These are phyloP conservation scores for Clinocottus analis DNA, from an alignment of 2,113 vertebrate genomes.

Conservation along the genomic window DNA sequence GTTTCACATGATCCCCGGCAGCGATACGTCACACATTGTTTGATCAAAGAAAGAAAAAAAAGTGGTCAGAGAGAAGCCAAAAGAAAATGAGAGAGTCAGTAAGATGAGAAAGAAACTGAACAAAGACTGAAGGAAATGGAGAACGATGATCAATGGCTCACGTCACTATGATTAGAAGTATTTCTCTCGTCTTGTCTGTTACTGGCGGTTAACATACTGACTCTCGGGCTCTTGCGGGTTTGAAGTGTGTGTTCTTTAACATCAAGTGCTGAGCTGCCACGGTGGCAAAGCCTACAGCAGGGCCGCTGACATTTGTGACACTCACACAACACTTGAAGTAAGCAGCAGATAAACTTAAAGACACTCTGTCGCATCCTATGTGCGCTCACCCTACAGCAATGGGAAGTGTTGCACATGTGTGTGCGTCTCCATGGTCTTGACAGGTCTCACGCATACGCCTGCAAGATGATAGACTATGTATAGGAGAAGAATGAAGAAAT, in stretches of 20 bases:
- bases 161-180: conserved; percentile 10
- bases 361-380: not conserved
- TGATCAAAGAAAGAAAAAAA: conserved; percentile 8
- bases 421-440: conserved; percentile 34
- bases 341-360: conserved; percentile 15
- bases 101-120: not conserved
- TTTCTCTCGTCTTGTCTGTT: conserved; percentile 14
- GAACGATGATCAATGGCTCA: conserved; percentile 20
- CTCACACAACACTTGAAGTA: conserved; percentile 16
- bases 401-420: no score
- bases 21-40: not conserved
- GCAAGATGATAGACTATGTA: conserved; percentile 29
- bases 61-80: not conserved
- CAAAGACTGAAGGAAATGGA: not conserved
- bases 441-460: conserved; percentile 36
- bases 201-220: conserved; percentile 43
- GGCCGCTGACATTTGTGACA: conserved; percentile 48
- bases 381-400: conserved; percentile 10
- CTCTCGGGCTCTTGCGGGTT: conserved; percentile 31
- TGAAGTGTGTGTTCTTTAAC: conserved; percentile 44
- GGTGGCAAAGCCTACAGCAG: conserved; percentile 27
- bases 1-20: not conserved
- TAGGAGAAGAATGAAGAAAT: conserved; percentile 53
- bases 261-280: conserved; percentile 53
- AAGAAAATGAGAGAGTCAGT: not conserved